phyloP scores from a whole-genome alignment of 92 coral and sea anemone genomes.

The Epizoanthus illoricatus region DNA sequence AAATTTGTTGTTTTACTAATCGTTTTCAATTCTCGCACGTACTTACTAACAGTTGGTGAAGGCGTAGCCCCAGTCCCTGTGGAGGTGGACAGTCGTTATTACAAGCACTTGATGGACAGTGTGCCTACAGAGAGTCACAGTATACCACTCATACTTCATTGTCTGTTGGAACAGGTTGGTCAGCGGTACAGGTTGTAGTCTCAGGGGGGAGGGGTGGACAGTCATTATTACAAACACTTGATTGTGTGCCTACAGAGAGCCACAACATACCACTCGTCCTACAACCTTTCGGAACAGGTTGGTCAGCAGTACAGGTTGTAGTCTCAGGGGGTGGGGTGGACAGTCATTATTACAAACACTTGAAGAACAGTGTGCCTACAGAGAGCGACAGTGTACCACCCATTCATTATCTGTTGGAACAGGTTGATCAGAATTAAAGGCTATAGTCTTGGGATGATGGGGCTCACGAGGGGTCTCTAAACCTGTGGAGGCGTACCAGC shows the following conservation, averaged over 20 bases:
- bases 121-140: slow-evolving; percentile 91
- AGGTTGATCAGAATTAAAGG: slow-evolving; percentile 50
- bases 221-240: slow-evolving; percentile 88
- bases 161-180: slow-evolving; percentile 91
- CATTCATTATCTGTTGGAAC: slow-evolving; percentile 88
- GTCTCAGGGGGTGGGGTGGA: slow-evolving; percentile 53
- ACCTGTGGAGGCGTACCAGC: not conserved
- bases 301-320: not conserved
- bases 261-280: slow-evolving; percentile 86
- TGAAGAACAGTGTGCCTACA: slow-evolving; percentile 77
- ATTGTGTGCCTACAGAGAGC: slow-evolving; percentile 85
- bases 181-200: not conserved
- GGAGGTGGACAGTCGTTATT: slow-evolving; percentile 83
- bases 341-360: slow-evolving; percentile 84
- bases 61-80: slow-evolving; percentile 58
- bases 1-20: not conserved
- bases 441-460: too few species aligned
- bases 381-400: slow-evolving; percentile 91
- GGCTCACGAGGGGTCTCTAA: not conserved
- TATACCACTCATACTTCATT: slow-evolving; percentile 85
- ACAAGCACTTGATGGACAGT: slow-evolving; percentile 80
- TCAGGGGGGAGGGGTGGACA: slow-evolving; percentile 50
- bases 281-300: slow-evolving; percentile 95
- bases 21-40: too few species aligned
- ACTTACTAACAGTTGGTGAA: slow-evolving; percentile 27